A percentile compares a stretch with the other conserved stretches of the same genome.
Evolutionary conservation across 2,888 invertebrate species (phyloP).

Genomic region (Cryptus viduatorius): DNA sequence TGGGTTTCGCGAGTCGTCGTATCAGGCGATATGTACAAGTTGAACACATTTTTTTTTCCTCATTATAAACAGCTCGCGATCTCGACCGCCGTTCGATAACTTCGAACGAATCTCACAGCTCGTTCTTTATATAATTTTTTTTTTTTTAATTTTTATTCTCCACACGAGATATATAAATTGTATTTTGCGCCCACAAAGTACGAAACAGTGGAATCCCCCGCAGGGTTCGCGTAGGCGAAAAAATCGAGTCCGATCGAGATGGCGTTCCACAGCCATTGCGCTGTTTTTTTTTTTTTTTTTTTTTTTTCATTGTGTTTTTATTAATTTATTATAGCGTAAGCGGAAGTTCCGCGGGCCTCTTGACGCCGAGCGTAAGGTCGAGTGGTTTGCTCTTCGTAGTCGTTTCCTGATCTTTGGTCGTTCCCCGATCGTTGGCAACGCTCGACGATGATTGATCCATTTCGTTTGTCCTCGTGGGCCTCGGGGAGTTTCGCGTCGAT

Average conservation of each 20-base stretch:
- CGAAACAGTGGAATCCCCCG: neutral
- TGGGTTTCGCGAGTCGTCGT: conserved; percentile 70
- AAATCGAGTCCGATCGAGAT: neutral
- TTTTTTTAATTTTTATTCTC: conserved; percentile 11
- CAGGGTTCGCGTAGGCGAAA: conserved; percentile 1
- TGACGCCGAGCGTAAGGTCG: conserved; percentile 81
- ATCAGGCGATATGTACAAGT: conserved; percentile 77
- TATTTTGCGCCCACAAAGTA: conserved; percentile 4
- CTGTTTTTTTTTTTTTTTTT: neutral
- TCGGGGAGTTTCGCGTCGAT: conserved; percentile 77
- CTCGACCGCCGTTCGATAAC: conserved; percentile 44
- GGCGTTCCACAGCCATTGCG: neutral
- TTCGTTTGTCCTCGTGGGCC: conserved; percentile 73
- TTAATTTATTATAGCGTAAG: conserved; percentile 72
- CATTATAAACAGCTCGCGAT: conserved; percentile 7
- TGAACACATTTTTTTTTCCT: conserved; percentile 77
- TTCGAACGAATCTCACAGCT: conserved; percentile 33
- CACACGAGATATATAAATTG: conserved; percentile 11
- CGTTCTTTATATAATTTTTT: conserved; percentile 4
- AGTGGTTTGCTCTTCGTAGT: conserved; percentile 81
- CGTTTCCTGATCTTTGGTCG: conserved; percentile 71
- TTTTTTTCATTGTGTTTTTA: neutral
- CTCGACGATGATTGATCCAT: conserved; percentile 59
- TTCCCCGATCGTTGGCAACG: conserved; percentile 57
- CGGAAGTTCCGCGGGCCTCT: conserved; percentile 80